Evolutionary conservation across 2,797 vertebrate genomes (phyloP).

Genomic region (Buceros bicornis): DNA sequence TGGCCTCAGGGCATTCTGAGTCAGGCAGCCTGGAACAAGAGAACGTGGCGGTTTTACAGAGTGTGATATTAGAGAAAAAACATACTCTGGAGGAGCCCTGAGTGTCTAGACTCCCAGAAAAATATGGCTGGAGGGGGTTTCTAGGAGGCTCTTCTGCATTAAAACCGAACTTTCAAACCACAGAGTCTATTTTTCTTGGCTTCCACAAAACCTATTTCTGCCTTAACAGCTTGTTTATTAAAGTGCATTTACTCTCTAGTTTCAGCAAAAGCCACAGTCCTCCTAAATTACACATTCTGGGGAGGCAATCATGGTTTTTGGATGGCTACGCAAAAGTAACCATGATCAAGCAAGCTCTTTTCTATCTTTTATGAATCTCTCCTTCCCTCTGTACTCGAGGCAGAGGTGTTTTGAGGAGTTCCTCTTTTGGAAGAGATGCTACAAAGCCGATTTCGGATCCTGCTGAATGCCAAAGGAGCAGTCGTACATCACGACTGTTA

Average conservation of each 20-base stretch:
- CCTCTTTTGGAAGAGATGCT: background rate
- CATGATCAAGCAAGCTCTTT: background rate
- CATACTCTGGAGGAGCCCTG: background rate
- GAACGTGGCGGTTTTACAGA: background rate
- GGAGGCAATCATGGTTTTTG: background rate
- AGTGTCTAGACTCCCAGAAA: background rate
- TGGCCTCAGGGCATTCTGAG: background rate
- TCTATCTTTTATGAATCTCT: background rate
- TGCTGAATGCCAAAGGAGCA: background rate
- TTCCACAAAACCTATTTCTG: background rate
- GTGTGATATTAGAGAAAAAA: background rate
- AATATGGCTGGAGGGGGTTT: background rate
- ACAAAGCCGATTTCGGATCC: background rate
- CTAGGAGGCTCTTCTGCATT: background rate
- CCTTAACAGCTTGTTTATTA: background rate
- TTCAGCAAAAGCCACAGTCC: background rate
- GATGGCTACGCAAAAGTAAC: background rate
- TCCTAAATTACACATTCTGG: background rate
- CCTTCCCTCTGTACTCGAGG: background rate
- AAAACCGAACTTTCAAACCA: background rate
- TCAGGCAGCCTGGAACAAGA: background rate
- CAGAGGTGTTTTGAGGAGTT: background rate
- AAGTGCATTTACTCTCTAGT: background rate
- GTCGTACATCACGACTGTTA: background rate
- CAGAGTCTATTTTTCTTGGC: background rate